Conservation (phyloP, 2,797 vertebrate species). For the Poecilia wingei region DNA sequence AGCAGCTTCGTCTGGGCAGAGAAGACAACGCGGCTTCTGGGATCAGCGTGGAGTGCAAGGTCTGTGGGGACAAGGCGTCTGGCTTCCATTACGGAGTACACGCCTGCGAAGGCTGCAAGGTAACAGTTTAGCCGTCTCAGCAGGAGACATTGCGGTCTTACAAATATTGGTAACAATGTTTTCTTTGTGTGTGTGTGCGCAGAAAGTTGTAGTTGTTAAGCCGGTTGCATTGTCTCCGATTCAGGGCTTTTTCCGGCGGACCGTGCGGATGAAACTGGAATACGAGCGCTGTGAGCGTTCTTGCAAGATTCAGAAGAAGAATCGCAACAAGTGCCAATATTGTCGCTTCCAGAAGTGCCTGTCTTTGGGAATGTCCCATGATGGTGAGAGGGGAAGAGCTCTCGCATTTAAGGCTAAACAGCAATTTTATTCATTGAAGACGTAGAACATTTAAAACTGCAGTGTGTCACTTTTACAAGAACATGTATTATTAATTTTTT, state of each 20-base stretch:
- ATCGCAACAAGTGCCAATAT: conserved; percentile 98
- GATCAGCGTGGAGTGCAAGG: conserved; percentile 94
- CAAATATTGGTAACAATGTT: neutral
- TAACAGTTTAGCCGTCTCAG: conserved; percentile 58
- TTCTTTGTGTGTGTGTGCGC: neutral
- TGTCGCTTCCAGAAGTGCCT: conserved; percentile 99
- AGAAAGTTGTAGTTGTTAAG: conserved; percentile 10
- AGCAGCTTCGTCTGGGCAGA: conserved; percentile 90
- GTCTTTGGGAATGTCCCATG: conserved; percentile 97
- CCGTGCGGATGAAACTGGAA: conserved; percentile 97
- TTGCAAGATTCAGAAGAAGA: conserved; percentile 99
- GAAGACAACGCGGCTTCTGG: conserved; percentile 82
- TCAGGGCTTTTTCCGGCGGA: conserved; percentile 98
- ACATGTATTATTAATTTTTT: too few species aligned
- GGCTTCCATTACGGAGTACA: conserved; percentile 99
- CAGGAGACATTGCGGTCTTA: conserved; percentile 2
- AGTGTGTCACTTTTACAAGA: too few species aligned
- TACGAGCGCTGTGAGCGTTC: conserved; percentile 94
- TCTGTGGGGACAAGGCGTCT: conserved; percentile 97
- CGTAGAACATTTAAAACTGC: neutral
- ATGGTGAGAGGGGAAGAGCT: conserved; percentile 84
- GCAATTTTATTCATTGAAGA: neutral
- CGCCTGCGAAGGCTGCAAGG: conserved; percentile 98
- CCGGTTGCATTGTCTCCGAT: neutral
- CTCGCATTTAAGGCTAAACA: neutral